Conservation (phyloP, 1,140 invertebrate genomes). For the Drosophila trapezifrons region DNA sequence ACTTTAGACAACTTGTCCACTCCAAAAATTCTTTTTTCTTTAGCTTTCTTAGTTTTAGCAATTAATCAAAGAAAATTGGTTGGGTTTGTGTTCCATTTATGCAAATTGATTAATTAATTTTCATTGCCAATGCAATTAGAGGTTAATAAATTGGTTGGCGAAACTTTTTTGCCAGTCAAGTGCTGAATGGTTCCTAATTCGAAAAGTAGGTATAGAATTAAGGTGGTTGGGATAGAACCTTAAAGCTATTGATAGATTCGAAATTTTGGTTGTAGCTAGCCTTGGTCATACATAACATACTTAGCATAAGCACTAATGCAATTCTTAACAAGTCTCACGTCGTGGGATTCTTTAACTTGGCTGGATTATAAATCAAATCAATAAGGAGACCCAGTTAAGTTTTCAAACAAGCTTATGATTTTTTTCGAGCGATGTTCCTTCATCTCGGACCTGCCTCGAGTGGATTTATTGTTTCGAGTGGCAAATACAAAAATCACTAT, state of each 20-base stretch:
- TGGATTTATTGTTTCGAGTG: conserved; percentile 80
- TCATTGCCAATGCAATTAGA: conserved; percentile 71
- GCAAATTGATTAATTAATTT: conserved; percentile 66
- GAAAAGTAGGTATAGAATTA: neutral
- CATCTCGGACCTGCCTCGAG: conserved; percentile 40
- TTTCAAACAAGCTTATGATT: neutral
- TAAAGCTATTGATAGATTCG: neutral
- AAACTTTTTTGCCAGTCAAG: conserved; percentile 34
- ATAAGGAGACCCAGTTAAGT: conserved; percentile 5
- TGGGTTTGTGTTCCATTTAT: conserved; percentile 37
- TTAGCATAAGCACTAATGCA: neutral
- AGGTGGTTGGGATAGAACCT: neutral
- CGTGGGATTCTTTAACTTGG: neutral
- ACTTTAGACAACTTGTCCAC: conserved; percentile 61
- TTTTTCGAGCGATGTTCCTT: conserved; percentile 8
- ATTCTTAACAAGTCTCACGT: neutral
- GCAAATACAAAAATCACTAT: conserved; percentile 68
- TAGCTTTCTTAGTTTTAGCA: conserved; percentile 25
- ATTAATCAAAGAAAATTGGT: conserved; percentile 70
- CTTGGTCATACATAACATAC: too few relatives aligned
- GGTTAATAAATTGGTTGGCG: conserved; percentile 65
- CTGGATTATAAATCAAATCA: neutral
- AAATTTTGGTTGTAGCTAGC: neutral
- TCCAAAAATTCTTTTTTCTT: conserved; percentile 62
- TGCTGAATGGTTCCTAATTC: conserved; percentile 4